phyloP scores from a whole-genome alignment of 2,797 vertebrate species.

The Loris lydekkerianus region DNA sequence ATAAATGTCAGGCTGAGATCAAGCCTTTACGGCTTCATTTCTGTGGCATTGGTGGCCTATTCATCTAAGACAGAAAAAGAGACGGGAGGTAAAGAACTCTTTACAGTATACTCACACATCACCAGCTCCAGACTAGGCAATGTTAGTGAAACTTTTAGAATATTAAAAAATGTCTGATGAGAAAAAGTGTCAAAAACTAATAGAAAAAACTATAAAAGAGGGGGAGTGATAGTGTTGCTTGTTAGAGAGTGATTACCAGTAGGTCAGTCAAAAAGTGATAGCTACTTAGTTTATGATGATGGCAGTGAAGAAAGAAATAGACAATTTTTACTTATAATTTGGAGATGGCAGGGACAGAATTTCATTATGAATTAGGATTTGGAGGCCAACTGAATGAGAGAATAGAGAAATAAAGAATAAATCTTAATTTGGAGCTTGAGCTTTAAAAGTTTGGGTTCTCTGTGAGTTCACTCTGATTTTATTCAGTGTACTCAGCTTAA shows the following conservation, averaged over 20 bases:
- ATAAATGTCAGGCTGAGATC: background rate
- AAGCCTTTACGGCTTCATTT: background rate
- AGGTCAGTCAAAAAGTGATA: background rate
- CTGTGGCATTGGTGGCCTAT: background rate
- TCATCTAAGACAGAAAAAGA: background rate
- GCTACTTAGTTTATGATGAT: background rate
- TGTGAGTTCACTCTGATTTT: conserved; percentile 33
- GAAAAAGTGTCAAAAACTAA: background rate
- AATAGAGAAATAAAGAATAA: conserved; percentile 17
- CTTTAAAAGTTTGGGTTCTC: background rate
- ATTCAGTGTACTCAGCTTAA: background rate
- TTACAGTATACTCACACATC: background rate
- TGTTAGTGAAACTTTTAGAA: background rate
- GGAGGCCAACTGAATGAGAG: background rate
- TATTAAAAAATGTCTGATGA: background rate
- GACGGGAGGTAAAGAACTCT: background rate
- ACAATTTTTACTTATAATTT: background rate
- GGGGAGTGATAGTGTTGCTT: background rate
- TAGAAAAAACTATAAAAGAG: background rate
- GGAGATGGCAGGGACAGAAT: background rate
- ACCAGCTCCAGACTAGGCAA: background rate
- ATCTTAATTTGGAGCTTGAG: background rate
- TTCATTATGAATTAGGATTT: background rate
- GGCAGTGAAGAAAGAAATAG: background rate
- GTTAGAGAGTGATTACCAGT: background rate